Percentiles rank a stretch among this genome's conserved stretches.
These are phyloP conservation scores for Falco naumanni DNA, from an alignment of 2,797 vertebrate genomes.

Conservation along the genomic window DNA sequence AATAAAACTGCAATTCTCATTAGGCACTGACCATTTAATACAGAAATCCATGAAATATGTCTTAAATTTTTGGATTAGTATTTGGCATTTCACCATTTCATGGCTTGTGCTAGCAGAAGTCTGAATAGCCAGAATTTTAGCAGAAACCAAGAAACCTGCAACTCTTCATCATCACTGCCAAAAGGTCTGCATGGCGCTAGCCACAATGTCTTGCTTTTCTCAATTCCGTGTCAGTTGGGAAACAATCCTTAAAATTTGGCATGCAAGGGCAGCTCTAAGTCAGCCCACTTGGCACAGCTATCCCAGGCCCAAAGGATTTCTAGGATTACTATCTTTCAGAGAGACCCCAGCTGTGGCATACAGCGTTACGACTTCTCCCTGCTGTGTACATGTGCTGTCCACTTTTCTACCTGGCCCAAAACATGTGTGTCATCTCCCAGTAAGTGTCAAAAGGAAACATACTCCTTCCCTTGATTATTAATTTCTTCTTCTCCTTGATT, in stretches of 20 bases:
- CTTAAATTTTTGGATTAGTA: conserved; percentile 28
- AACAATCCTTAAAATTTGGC: conserved; percentile 35
- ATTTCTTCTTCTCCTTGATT: neutral
- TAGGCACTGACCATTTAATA: conserved; percentile 18
- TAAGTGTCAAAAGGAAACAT: neutral
- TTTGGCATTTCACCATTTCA: conserved; percentile 10
- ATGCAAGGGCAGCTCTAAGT: conserved; percentile 11
- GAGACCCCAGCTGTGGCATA: conserved; percentile 34
- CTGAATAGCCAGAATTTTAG: neutral
- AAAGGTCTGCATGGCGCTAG: neutral
- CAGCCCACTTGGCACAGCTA: conserved; percentile 37
- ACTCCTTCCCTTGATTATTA: neutral
- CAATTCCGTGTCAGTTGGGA: neutral
- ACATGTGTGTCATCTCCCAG: neutral
- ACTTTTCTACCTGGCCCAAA: neutral
- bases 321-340: conserved; percentile 33
- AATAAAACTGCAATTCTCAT: conserved; percentile 37
- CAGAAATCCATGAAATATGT: conserved; percentile 29
- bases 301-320: conserved; percentile 44
- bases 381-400: neutral
- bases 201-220: conserved; percentile 5
- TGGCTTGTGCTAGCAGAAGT: neutral
- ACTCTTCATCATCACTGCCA: conserved; percentile 1
- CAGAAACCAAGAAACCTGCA: conserved; percentile 5
- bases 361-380: neutral